A percentile compares a stretch with the other conserved stretches of the same genome.
phyloP scores from a whole-genome alignment of 1,140 invertebrate species.

The Pantala flavescens region DNA sequence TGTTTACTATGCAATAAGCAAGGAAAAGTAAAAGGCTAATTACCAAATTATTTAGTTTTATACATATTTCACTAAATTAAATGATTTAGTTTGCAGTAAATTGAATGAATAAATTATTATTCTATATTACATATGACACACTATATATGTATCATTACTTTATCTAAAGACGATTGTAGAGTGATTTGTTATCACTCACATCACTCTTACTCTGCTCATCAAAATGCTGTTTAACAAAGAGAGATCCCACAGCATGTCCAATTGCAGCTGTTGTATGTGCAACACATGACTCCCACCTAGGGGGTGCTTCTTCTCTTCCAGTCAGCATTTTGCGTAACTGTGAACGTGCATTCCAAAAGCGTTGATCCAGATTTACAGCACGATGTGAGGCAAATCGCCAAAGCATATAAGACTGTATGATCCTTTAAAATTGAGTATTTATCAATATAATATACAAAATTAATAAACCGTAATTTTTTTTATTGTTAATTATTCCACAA shows the following conservation, averaged over 20 bases:
- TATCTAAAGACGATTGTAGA: neutral
- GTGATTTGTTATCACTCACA: slow-evolving; percentile 36
- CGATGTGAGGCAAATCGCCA: slow-evolving; percentile 81
- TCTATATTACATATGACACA: neutral
- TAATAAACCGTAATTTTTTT: neutral
- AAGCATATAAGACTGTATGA: slow-evolving; percentile 55
- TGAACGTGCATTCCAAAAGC: slow-evolving; percentile 51
- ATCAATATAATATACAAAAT: slow-evolving; percentile 1
- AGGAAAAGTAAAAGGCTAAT: too few species aligned
- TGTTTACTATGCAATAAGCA: too few species aligned
- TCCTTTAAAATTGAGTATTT: slow-evolving; percentile 11
- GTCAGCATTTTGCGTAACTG: slow-evolving; percentile 60
- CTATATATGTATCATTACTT: too few species aligned
- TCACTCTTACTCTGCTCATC: slow-evolving; percentile 69
- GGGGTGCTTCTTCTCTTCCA: slow-evolving; percentile 59
- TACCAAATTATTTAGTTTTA: too few species aligned
- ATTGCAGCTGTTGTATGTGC: slow-evolving; percentile 66
- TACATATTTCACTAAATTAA: too few species aligned
- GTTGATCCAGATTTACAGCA: slow-evolving; percentile 72
- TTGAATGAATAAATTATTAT: neutral
- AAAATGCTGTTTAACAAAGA: slow-evolving; percentile 81
- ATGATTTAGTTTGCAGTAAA: too few species aligned
- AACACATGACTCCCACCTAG: slow-evolving; percentile 74
- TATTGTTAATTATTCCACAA: too few species aligned
- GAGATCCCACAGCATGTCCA: slow-evolving; percentile 72